Base-by-base conservation (phyloP, 2,888 invertebrate species). In the Odontothrips loti region DNA sequence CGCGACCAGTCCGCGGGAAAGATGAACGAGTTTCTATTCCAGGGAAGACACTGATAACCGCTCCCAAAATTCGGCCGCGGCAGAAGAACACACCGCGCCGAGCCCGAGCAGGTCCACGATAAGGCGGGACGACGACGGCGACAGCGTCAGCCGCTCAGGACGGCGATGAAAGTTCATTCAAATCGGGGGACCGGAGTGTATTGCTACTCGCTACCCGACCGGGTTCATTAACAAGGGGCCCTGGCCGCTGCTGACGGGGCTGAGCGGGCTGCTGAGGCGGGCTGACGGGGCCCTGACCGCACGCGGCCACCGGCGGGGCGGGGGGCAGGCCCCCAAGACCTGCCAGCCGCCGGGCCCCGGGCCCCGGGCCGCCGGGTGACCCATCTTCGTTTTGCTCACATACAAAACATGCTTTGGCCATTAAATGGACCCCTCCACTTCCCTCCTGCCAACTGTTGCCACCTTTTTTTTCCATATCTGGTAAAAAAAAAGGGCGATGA, bases 401-500 rank as follows among this genome's bases (percentile, higher is more conserved):
- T 75, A 75, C 68, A 75, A 75, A 43, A 75, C 68, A 75, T 75
- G 68, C 68, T 75, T 75, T 27, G 68, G 68, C 68, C 68, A 75
- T 75, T 75, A 75, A 75, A 27, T 27, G 68, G 8, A 0, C 68
- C 58, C 58, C 15, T 58, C 58, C 58, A 10, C 58, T 2, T 15
- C 58, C 17, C 58, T n/a, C 15, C 15, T 17, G 20, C 58, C 17
- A 58, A 58, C 58, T 58, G 68, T 75, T 75, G 68, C 68, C 27
- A 75, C 68, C 68, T 75, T 75, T 75, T 75, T 75, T 75, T 75
- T 75, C 68, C 68, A 75, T 75, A 75, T 75, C 68, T 75, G 27
- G 58, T 20, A 58, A 58, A 58, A 58, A 75, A 75, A 75, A 75
- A 68, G 23, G 68, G n/a, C 68, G 23, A 23, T 23, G 23, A 27